A percentile compares a stretch with the other conserved stretches of the same genome.
phyloP scores from a whole-genome alignment of 2,888 invertebrate genomes.

The Cerastis rubricosa region DNA sequence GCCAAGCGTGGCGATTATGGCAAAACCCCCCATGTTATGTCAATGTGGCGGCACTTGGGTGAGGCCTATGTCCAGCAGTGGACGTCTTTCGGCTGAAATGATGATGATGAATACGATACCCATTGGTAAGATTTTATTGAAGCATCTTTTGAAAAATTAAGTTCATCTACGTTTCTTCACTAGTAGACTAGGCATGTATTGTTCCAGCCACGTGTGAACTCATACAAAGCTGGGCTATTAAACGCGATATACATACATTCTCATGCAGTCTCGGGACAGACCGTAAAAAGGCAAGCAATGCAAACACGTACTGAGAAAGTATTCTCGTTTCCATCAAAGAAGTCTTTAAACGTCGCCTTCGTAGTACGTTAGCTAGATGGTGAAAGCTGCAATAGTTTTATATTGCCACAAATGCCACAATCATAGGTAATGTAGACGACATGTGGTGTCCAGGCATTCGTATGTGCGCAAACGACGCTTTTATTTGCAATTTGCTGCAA shows the following conservation, averaged over 20 bases:
- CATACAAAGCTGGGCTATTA: constrained; percentile 37
- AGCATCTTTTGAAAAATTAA: constrained; percentile 6
- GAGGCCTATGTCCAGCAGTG: too few relatives aligned
- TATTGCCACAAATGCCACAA: constrained; percentile 64
- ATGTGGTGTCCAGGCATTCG: constrained; percentile 62
- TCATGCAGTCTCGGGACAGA: constrained; percentile 42
- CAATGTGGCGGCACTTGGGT: too few relatives aligned
- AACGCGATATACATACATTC: constrained; percentile 42
- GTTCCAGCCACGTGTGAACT: constrained; percentile 43
- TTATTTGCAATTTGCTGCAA: constrained; percentile 73
- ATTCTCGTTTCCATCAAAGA: constrained; percentile 67
- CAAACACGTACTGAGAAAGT: constrained; percentile 70
- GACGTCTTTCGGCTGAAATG: too few relatives aligned
- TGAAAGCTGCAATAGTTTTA: constrained; percentile 71
- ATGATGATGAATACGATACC: too few relatives aligned
- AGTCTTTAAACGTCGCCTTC: constrained; percentile 52
- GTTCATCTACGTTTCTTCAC: background rate
- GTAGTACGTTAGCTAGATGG: constrained; percentile 49
- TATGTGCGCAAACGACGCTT: constrained; percentile 59
- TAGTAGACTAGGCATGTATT: constrained; percentile 23
- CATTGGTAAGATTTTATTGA: constrained; percentile 6
- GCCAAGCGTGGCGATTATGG: too few relatives aligned
- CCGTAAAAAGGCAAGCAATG: constrained; percentile 64
- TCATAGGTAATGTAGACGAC: constrained; percentile 63
- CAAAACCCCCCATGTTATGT: too few relatives aligned